phyloP scores from a whole-genome alignment of 2,797 vertebrate species.

The Rhinatrema bivittatum region DNA sequence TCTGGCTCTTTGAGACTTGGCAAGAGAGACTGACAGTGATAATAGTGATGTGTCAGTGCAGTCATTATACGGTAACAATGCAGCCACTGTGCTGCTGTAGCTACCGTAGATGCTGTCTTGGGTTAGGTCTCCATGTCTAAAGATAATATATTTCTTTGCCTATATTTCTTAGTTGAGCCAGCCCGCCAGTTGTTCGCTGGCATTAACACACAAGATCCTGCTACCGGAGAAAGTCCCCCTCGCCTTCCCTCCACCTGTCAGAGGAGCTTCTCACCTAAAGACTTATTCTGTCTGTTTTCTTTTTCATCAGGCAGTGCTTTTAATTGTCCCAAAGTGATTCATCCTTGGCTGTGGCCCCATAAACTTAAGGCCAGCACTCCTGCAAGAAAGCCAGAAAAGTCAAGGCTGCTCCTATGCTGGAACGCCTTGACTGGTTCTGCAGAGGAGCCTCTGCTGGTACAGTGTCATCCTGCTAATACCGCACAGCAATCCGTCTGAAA shows the following conservation, averaged over 20 bases:
- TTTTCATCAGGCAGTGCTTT: not conserved
- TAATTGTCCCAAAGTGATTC: constrained; percentile 27
- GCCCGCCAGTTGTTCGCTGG: too few relatives aligned
- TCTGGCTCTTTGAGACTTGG: too few relatives aligned
- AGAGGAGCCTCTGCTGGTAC: constrained; percentile 47
- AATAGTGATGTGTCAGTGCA: too few relatives aligned
- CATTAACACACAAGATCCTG: too few relatives aligned
- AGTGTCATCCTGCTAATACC: constrained; percentile 60
- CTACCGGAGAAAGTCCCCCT: too few relatives aligned
- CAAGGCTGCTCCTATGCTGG: too few relatives aligned
- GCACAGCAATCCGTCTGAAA: constrained; percentile 60
- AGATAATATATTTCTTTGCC: too few relatives aligned
- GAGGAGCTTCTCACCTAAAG: accelerated
- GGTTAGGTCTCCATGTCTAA: too few relatives aligned
- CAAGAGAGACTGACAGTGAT: too few relatives aligned
- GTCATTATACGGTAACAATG: too few relatives aligned
- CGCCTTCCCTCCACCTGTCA: not conserved
- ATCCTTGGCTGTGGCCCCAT: constrained; percentile 25
- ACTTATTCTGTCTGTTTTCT: not conserved
- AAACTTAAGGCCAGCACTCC: constrained; percentile 27
- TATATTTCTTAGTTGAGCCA: not conserved
- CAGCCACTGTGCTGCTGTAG: too few relatives aligned
- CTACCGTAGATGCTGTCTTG: too few relatives aligned
- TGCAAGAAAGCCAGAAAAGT: not conserved
- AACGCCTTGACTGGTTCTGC: constrained; percentile 38